phyloP scores from a whole-genome alignment of 2,113 vertebrate species.

The Lepisosteus osseus region DNA sequence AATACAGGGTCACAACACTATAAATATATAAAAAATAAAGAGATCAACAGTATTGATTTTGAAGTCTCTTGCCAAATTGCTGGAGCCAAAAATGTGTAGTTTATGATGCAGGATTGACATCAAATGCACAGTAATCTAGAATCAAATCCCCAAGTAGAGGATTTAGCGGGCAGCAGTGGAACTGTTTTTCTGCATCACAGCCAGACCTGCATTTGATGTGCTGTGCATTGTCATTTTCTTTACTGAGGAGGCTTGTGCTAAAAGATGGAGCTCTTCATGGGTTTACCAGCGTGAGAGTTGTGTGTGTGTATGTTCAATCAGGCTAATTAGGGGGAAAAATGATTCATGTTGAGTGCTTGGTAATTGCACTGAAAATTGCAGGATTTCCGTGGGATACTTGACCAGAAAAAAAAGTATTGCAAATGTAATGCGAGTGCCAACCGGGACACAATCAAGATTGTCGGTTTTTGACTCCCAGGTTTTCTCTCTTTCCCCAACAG shows the following conservation, averaged over 20 bases:
- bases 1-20: not conserved
- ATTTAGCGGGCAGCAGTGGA: conserved; percentile 30
- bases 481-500: conserved; percentile 56
- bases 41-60: conserved; percentile 44
- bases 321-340: too few species aligned
- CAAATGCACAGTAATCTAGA: conserved; percentile 48
- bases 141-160: conserved; percentile 42
- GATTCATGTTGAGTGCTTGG: too few species aligned
- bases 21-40: conserved; percentile 26
- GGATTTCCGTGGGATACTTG: too few species aligned
- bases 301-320: too few species aligned
- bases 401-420: too few species aligned
- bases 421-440: too few species aligned
- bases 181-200: too few species aligned
- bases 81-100: conserved; percentile 53
- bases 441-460: too few species aligned
- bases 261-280: not conserved
- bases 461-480: not conserved
- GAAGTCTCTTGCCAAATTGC: conserved; percentile 32
- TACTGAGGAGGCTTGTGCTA: too few species aligned
- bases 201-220: too few species aligned
- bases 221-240: not conserved
- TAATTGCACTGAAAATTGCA: too few species aligned
- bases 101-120: conserved; percentile 53
- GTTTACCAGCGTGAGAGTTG: not conserved